Conservation (phyloP, 2,113 vertebrate species). For the Acanthochromis polyacanthus region DNA sequence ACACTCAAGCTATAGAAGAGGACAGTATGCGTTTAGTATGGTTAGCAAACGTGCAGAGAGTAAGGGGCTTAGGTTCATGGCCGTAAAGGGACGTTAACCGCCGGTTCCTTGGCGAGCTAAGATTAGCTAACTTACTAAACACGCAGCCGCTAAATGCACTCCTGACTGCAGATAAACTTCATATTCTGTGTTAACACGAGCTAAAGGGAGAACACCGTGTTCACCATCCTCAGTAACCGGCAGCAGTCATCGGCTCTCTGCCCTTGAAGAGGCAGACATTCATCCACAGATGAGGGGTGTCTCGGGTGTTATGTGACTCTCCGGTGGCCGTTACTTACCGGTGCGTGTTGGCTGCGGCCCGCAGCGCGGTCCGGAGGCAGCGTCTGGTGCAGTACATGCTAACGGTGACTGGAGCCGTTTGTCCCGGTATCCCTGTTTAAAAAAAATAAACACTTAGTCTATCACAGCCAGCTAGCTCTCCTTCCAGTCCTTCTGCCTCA, state of each 20-base stretch:
- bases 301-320: slow-evolving; percentile 9
- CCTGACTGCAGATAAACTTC: rapidly evolving
- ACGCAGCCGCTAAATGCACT: not conserved
- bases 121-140: not conserved
- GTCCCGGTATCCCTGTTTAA: not conserved
- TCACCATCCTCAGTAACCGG: not conserved
- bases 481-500: slow-evolving; percentile 43
- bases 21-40: not conserved
- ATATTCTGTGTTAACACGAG: not conserved
- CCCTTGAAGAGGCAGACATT: slow-evolving; percentile 64
- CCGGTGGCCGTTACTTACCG: slow-evolving; percentile 71
- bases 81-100: rapidly evolving
- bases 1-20: not conserved
- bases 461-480: not conserved
- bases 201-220: not conserved
- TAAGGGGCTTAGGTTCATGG: not conserved
- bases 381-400: slow-evolving; percentile 80
- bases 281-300: not conserved
- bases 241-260: slow-evolving; percentile 36
- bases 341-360: slow-evolving; percentile 59
- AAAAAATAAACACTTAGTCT: not conserved
- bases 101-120: slow-evolving; percentile 15
- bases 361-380: slow-evolving; percentile 82
- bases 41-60: too few species aligned
- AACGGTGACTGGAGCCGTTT: not conserved